A percentile compares a stretch with the other conserved stretches of the same genome.
These are phyloP conservation scores for Cassiopea andromeda DNA, from an alignment of 30 jellyfish, hydroid and myxozoan genomes.

Conservation along the genomic window DNA sequence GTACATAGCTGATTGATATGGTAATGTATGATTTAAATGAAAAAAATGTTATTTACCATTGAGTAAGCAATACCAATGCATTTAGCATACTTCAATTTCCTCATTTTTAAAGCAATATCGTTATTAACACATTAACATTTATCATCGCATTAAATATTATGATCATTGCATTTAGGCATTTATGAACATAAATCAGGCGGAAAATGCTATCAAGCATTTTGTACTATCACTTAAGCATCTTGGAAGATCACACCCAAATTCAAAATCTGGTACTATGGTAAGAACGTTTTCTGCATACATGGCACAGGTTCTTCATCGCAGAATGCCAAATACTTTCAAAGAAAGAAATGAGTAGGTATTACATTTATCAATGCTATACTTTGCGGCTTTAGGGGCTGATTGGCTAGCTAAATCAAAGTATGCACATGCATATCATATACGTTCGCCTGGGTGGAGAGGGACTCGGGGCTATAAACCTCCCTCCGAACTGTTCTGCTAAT, in stretches of 20 bases:
- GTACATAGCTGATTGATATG: too few species aligned
- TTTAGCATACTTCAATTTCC: not conserved
- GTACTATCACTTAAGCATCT: constrained; percentile 65
- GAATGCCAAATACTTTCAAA: constrained; percentile 92
- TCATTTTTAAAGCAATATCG: not conserved
- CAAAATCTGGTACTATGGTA: constrained; percentile 37
- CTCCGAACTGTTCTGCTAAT: too few species aligned
- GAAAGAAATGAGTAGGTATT: constrained; percentile 79
- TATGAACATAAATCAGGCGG: constrained; percentile 65
- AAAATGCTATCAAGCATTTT: constrained; percentile 79
- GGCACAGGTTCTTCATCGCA: constrained; percentile 89
- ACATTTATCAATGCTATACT: not conserved
- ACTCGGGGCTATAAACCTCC: too few species aligned
- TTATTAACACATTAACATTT: not conserved
- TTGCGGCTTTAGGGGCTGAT: too few species aligned
- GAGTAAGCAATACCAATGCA: too few species aligned
- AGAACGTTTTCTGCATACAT: constrained; percentile 84
- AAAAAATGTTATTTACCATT: too few species aligned
- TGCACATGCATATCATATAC: too few species aligned
- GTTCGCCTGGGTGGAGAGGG: too few species aligned
- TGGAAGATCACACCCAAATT: constrained; percentile 77
- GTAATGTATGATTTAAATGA: too few species aligned
- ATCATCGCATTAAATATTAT: too few species aligned
- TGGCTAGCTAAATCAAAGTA: too few species aligned
- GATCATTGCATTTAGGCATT: constrained; percentile 59